Percentiles rank a stretch among this genome's conserved stretches.
These are phyloP conservation scores for Hymenochirus boettgeri DNA, from an alignment of 2,113 vertebrate genomes.

Conservation along the genomic window DNA sequence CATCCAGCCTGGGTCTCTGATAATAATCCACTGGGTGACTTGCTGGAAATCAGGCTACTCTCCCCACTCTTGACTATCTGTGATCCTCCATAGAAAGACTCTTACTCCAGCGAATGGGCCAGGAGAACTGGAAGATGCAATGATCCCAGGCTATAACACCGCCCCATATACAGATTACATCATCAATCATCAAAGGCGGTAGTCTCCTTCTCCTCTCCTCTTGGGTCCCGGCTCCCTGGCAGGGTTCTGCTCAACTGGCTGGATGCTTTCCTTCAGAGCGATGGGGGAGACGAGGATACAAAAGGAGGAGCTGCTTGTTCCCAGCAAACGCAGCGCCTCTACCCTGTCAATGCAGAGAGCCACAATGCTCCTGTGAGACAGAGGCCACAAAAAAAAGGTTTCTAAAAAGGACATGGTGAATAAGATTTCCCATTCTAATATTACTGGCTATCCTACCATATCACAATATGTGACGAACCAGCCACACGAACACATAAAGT, in stretches of 20 bases:
- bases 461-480: too few species aligned
- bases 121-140: background rate
- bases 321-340: slow-evolving; percentile 16
- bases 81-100: too few species aligned
- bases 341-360: background rate
- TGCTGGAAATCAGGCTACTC: background rate
- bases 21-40: too few species aligned
- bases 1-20: background rate
- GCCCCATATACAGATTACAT: slow-evolving; percentile 25
- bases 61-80: background rate
- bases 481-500: too few species aligned
- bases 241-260: slow-evolving; percentile 11
- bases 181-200: background rate
- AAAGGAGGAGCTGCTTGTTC: slow-evolving; percentile 11
- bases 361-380: background rate
- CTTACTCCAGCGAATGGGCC: background rate
- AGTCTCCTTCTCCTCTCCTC: background rate
- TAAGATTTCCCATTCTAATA: background rate
- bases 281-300: background rate
- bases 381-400: background rate
- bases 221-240: background rate
- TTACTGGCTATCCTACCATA: background rate
- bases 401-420: background rate
- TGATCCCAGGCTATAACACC: slow-evolving; percentile 5
- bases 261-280: background rate